These are phyloP conservation scores for Oryctes rhinoceros DNA, from an alignment of 1,140 invertebrate species.

Conservation along the genomic window DNA sequence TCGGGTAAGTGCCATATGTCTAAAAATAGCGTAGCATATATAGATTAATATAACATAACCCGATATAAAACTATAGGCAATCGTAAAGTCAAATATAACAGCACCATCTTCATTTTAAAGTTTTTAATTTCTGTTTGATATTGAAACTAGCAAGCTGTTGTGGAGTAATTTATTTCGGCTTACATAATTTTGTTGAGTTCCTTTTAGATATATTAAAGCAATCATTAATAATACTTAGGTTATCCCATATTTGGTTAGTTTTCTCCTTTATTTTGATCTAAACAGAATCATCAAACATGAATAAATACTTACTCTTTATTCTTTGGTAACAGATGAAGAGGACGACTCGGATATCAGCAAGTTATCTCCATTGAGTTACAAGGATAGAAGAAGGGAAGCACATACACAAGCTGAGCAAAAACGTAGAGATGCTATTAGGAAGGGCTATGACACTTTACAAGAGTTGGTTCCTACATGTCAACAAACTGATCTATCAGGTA, in stretches of 20 bases:
- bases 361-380: constrained; percentile 84
- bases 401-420: constrained; percentile 98
- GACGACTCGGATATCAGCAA: constrained; percentile 82
- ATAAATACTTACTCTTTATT: background rate
- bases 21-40: background rate
- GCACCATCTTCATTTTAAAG: too few species aligned
- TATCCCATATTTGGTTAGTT: too few species aligned
- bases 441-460: constrained; percentile 91
- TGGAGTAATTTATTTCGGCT: too few species aligned
- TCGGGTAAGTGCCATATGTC: background rate
- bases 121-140: too few species aligned
- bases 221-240: too few species aligned
- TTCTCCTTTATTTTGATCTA: background rate
- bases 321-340: constrained; percentile 70
- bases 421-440: constrained; percentile 95
- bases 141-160: too few species aligned
- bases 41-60: too few species aligned
- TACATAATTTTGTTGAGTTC: too few species aligned
- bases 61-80: too few species aligned
- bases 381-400: constrained; percentile 91
- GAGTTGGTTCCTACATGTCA: constrained; percentile 92
- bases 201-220: too few species aligned
- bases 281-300: background rate
- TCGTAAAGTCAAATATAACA: too few species aligned
- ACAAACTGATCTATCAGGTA: constrained; percentile 80